Evolutionary conservation across 2,888 invertebrate genomes (phyloP), one percentile per base, ranked within the genome.

Genomic region (Mystacides longicornis): DNA sequence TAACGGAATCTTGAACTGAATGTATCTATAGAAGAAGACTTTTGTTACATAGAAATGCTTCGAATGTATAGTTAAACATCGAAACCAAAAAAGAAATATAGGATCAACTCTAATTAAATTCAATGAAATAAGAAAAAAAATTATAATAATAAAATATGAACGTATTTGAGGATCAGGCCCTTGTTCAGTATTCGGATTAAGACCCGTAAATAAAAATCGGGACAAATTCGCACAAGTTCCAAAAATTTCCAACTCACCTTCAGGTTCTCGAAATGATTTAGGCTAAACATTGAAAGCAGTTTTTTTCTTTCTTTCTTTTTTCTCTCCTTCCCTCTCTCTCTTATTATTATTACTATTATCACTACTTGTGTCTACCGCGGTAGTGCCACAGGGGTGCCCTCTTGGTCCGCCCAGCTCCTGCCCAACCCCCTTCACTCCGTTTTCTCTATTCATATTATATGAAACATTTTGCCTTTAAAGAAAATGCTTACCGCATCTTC

Each of bases 181-280:
- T n/a, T n/a, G n/a, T n/a, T n/a, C n/a, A n/a, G n/a, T n/a, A n/a
- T n/a, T n/a, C n/a, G n/a, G n/a, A n/a, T n/a, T n/a, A n/a, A n/a
- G n/a, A n/a, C n/a, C n/a, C n/a, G n/a, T n/a, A n/a, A n/a, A n/a
- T n/a, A n/a, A n/a, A n/a, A n/a, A n/a, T n/a, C n/a, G n/a, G n/a
- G n/a, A n/a, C n/a, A n/a, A n/a, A n/a, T n/a, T n/a, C n/a, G n/a
- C 37, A 7, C 37, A 37, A 7, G 37, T 37, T 14, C 37, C 37
- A 37, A 37, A 37, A 4, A 14, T 7, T 37, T 3, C 3, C 37
- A 37, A 14, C 14, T 37, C 37, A 27, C 7, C 37, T 3, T 16
- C 37, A 14, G 37, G 37, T n/a, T 37, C 37, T 37, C 37, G 37
- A 37, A 37, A 37, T 37, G 37, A 37, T 37, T 37, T 37, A 37